Conservation (phyloP, 1,140 invertebrate genomes). For the Drosophila malerkotliana region DNA sequence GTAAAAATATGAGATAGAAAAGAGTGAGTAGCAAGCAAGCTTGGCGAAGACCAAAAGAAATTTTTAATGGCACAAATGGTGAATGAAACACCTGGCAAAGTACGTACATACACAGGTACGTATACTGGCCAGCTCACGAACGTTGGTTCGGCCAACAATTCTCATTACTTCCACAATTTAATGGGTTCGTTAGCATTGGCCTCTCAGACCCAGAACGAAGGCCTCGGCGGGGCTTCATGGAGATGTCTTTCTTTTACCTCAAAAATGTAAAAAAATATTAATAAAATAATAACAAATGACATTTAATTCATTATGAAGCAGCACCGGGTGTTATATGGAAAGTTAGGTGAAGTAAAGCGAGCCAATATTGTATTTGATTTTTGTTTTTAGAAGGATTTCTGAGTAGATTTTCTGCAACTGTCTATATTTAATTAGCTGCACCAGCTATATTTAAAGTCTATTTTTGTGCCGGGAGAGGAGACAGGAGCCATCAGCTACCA, state of each 20-base stretch:
- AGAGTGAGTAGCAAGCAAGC: constrained; percentile 4
- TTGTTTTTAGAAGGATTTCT: no score
- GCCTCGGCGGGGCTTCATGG: background rate
- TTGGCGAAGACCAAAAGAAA: constrained; percentile 68
- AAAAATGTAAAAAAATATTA: background rate
- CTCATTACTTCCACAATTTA: constrained; percentile 40
- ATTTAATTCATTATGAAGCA: no score
- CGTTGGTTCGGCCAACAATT: constrained; percentile 53
- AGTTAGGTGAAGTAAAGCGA: no score
- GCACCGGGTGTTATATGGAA: no score
- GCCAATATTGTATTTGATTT: no score
- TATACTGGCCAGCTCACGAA: constrained; percentile 54
- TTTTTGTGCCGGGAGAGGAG: constrained; percentile 45
- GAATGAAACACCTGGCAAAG: constrained; percentile 76
- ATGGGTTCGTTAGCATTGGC: constrained; percentile 73
- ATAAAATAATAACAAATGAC: no score
- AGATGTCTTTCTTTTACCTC: background rate
- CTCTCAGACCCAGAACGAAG: constrained; percentile 14
- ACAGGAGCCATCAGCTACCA: constrained; percentile 11
- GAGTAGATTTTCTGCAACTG: no score
- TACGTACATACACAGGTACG: constrained; percentile 9
- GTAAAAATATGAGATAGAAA: constrained; percentile 58
- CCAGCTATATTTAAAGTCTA: constrained; percentile 56
- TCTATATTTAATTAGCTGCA: no score
- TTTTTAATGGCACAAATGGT: constrained; percentile 74